Conservation (phyloP, 30 jellyfish, hydroid and myxozoan species). For the Calvadosia cruxmelitensis region DNA sequence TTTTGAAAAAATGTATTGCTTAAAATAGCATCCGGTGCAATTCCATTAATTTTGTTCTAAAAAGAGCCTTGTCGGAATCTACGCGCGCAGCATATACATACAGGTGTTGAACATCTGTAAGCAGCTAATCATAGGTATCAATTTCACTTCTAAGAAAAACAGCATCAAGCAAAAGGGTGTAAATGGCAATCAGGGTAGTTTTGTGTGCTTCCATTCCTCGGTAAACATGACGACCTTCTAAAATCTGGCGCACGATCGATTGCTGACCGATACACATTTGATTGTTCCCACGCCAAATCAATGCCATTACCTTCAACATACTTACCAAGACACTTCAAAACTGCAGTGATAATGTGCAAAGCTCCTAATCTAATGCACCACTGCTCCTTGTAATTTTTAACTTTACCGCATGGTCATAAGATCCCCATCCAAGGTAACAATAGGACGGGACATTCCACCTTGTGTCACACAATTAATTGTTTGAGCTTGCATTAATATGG, state of each 20-base stretch:
- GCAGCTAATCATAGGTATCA: background rate
- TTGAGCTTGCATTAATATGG: constrained; percentile 8
- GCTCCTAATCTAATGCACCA: constrained; percentile 20
- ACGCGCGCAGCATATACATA: background rate
- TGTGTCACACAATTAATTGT: constrained; percentile 11
- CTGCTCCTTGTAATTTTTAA: constrained; percentile 15
- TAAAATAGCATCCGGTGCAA: background rate
- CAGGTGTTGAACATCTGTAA: background rate
- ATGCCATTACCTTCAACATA: constrained; percentile 35
- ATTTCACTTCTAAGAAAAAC: background rate
- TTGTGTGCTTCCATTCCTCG: constrained; percentile 36
- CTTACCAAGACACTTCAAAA: constrained; percentile 25
- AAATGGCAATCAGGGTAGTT: constrained; percentile 1
- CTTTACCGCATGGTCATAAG: constrained; percentile 9
- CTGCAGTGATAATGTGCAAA: constrained; percentile 19
- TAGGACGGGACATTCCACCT: constrained; percentile 2
- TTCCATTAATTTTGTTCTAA: too few species aligned
- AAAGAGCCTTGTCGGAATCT: background rate
- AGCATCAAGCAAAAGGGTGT: background rate
- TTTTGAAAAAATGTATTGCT: background rate
- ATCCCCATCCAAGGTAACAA: constrained; percentile 14
- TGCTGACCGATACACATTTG: constrained; percentile 31
- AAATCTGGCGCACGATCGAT: constrained; percentile 22
- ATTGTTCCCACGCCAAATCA: constrained; percentile 16
- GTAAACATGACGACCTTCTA: constrained; percentile 22